Conservation (phyloP, 1,140 invertebrate species). For the Tribolium castaneum region DNA sequence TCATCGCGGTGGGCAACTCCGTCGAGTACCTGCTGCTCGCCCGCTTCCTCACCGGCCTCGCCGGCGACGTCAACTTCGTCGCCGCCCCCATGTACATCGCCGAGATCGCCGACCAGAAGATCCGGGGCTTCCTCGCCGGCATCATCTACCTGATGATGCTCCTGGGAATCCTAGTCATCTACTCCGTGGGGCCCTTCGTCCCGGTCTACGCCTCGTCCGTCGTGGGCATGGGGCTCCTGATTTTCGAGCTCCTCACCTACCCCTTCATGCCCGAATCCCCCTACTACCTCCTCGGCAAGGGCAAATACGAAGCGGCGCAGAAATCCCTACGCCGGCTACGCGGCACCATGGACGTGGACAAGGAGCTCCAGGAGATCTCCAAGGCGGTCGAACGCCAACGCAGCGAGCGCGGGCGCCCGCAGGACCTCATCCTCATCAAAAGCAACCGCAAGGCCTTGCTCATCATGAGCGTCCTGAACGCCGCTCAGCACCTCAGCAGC, state of each 20-base stretch:
- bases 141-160: constrained; percentile 58
- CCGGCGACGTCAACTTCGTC: constrained; percentile 58
- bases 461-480: constrained; percentile 66
- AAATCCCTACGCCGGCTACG: constrained; percentile 67
- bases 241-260: constrained; percentile 49
- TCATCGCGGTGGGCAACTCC: constrained; percentile 66
- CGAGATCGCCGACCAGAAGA: constrained; percentile 57
- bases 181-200: constrained; percentile 60
- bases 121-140: constrained; percentile 18
- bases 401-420: constrained; percentile 55
- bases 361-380: constrained; percentile 65
- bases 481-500: constrained; percentile 68
- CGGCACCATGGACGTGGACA: constrained; percentile 62
- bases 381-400: constrained; percentile 54
- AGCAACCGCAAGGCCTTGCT: constrained; percentile 57
- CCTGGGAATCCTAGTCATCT: constrained; percentile 56
- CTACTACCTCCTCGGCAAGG: constrained; percentile 54
- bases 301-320: constrained; percentile 65
- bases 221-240: constrained; percentile 51
- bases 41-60: constrained; percentile 57
- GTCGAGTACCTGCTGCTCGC: constrained; percentile 67
- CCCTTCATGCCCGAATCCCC: constrained; percentile 57
- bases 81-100: constrained; percentile 60
- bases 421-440: constrained; percentile 55
- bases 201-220: constrained; percentile 45